Conservation (phyloP, 2,888 invertebrate species). For the Sarcophaga rosellei region DNA sequence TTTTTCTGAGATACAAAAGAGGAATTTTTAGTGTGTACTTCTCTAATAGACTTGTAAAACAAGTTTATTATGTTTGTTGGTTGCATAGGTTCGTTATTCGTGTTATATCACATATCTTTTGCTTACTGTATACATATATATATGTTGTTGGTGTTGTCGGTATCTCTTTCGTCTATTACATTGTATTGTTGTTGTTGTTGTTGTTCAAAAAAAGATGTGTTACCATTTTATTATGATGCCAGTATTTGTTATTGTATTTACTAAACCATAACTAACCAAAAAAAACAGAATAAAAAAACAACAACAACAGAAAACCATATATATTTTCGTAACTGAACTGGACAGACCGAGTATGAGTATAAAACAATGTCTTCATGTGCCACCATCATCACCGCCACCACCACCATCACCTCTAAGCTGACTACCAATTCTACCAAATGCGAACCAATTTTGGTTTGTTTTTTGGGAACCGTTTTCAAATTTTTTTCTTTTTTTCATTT, state of each 20-base stretch:
- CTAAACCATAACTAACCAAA: slow-evolving; percentile 52
- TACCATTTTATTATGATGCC: slow-evolving; percentile 41
- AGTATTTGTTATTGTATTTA: slow-evolving; percentile 31
- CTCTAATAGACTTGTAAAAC: slow-evolving; percentile 70
- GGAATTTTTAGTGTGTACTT: slow-evolving; percentile 25
- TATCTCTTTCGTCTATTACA: not conserved
- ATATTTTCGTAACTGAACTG: not conserved
- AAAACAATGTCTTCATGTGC: slow-evolving; percentile 31
- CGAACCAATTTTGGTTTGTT: no score
- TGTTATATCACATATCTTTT: no score
- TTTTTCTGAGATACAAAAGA: no score
- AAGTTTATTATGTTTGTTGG: slow-evolving; percentile 63
- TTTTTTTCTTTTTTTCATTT: no score
- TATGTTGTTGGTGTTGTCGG: not conserved
- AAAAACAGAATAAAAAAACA: slow-evolving; percentile 30
- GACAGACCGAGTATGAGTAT: not conserved
- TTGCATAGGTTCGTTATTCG: not conserved
- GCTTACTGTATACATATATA: not conserved
- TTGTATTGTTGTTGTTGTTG: slow-evolving; percentile 22
- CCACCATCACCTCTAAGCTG: no score
- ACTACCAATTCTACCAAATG: no score
- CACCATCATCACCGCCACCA: no score
- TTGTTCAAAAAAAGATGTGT: slow-evolving; percentile 44
- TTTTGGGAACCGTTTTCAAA: no score
- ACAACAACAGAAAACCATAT: not conserved